Base-by-base conservation (phyloP, 2,888 invertebrate genomes). In the Ethmia dodecea region DNA sequence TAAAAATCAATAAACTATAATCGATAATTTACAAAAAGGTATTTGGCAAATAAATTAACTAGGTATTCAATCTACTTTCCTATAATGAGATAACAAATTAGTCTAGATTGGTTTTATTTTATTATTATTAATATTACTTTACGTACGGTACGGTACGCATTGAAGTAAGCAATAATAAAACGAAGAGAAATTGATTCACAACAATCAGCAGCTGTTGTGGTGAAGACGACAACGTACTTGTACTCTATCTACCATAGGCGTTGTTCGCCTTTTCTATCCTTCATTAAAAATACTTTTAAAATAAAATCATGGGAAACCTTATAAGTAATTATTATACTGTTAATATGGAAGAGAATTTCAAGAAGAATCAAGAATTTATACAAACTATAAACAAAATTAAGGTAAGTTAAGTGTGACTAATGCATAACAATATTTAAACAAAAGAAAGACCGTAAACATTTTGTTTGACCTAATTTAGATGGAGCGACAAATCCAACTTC, bases 401-500 rank as follows among this genome's bases (percentile, higher is more conserved):
- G 77, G 92, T 91, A 69, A 53, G 48, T 5, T 12, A 18, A 3
- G n/a, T n/a, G n/a, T n/a, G n/a, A n/a, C n/a, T n/a, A n/a, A n/a
- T n/a, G n/a, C n/a, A n/a, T n/a, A n/a, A n/a, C n/a, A n/a, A n/a
- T n/a, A n/a, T n/a, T n/a, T n/a, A n/a, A n/a, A n/a, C n/a, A n/a
- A n/a, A n/a, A n/a, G n/a, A n/a, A n/a, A n/a, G n/a, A n/a, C n/a
- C n/a, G n/a, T n/a, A n/a, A n/a, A n/a, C n/a, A n/a, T n/a, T n/a
- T n/a, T 22, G 1, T 22, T 22, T 22, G 9, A 22, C 1, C 8
- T n/a, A 22, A 22, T 60, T 35, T 37, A 91, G 94, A 88, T 93
- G 86, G 94, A 94, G 60, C 86, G 94, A 40, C 93, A 94, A 79
- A 90, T 94, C 46, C 93, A 94, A 61, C 88, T 94, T 87, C 92